These are phyloP conservation scores for Scaptodrosophila latifasciaeformis DNA, from an alignment of 2,888 invertebrate species.

Conservation along the genomic window DNA sequence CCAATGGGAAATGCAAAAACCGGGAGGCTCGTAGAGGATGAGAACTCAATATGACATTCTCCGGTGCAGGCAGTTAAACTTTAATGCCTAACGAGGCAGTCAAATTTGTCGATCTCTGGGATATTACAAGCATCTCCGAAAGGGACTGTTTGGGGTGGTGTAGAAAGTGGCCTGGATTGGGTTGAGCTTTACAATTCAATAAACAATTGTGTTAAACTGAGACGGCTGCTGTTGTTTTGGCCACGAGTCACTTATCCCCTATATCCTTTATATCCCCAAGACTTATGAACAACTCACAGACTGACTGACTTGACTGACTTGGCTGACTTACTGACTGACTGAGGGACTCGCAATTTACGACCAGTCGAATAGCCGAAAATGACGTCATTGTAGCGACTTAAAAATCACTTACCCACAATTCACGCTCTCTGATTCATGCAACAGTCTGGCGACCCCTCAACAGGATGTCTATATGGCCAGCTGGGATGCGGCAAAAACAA, in stretches of 20 bases:
- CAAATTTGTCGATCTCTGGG: conserved; percentile 51
- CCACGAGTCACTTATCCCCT: no score
- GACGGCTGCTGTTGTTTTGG: no score
- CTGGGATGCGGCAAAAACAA: background rate
- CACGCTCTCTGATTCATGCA: conserved; percentile 67
- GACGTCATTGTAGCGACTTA: conserved; percentile 65
- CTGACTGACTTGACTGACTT: conserved; percentile 13
- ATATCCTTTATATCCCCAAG: no score
- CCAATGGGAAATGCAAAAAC: no score
- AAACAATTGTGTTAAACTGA: conserved; percentile 67
- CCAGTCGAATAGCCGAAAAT: conserved; percentile 14
- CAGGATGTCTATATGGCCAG: no score
- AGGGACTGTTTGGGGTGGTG: conserved; percentile 4
- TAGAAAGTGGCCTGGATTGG: background rate
- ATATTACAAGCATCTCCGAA: background rate
- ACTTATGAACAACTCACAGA: background rate
- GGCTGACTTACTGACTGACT: conserved; percentile 20
- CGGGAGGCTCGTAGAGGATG: background rate
- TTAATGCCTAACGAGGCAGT: conserved; percentile 62
- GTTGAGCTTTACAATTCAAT: conserved; percentile 59
- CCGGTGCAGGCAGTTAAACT: conserved; percentile 48
- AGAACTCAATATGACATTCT: background rate
- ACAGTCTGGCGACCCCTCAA: conserved; percentile 43
- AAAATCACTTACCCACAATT: conserved; percentile 70
- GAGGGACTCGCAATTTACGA: conserved; percentile 22